These are phyloP conservation scores for Drosophila setosimentum DNA, from an alignment of 2,888 invertebrate genomes.

Conservation along the genomic window DNA sequence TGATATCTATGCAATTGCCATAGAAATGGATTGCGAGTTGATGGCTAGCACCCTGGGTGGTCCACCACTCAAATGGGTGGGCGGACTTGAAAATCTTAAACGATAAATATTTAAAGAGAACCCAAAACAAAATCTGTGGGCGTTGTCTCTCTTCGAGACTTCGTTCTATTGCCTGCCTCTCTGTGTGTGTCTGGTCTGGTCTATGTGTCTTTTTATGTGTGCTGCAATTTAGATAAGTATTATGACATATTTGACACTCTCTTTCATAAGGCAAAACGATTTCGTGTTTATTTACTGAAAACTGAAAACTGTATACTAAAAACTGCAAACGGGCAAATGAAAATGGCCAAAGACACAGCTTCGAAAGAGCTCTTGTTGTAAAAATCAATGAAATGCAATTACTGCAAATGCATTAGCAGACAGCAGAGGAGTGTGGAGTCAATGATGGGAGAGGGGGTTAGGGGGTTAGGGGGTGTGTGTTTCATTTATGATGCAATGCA, in stretches of 20 bases:
- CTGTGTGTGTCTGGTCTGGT: no score
- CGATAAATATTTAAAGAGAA: slow-evolving; percentile 74
- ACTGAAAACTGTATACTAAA: slow-evolving; percentile 3
- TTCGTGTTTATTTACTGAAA: slow-evolving; percentile 65
- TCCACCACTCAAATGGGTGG: slow-evolving; percentile 26
- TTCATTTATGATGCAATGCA: slow-evolving; percentile 41
- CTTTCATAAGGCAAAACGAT: slow-evolving; percentile 58
- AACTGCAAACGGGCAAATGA: slow-evolving; percentile 14
- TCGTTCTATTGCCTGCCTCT: background rate
- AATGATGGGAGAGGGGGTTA: fast-evolving
- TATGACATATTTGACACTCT: slow-evolving; percentile 82
- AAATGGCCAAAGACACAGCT: slow-evolving; percentile 17
- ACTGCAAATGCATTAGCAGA: slow-evolving; percentile 69
- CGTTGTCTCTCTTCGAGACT: slow-evolving; percentile 12
- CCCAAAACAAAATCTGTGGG: slow-evolving; percentile 39
- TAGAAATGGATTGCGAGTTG: slow-evolving; percentile 44
- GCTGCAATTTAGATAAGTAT: slow-evolving; percentile 80
- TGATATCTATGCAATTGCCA: slow-evolving; percentile 41
- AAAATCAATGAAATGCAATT: slow-evolving; percentile 83
- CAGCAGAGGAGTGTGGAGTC: background rate
- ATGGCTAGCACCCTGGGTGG: slow-evolving; percentile 45
- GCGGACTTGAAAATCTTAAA: slow-evolving; percentile 47
- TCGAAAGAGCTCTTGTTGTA: slow-evolving; percentile 15
- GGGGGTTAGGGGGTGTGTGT: background rate
- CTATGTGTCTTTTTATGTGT: slow-evolving; percentile 19